phyloP scores from a whole-genome alignment of 2,797 vertebrate genomes.

The Lepus townsendii region DNA sequence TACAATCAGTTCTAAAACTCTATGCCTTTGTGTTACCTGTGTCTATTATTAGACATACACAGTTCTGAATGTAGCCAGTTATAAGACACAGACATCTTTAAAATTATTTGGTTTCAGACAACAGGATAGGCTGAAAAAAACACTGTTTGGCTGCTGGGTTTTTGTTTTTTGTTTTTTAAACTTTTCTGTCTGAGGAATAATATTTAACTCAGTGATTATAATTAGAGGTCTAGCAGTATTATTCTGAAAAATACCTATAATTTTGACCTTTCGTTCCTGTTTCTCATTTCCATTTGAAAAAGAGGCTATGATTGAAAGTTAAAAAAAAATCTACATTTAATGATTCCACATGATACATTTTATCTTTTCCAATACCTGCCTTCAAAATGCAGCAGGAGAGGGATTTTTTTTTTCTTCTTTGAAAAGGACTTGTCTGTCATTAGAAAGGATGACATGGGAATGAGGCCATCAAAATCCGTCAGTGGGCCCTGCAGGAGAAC shows the following conservation, averaged over 20 bases:
- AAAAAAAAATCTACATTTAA: not conserved
- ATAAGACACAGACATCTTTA: not conserved
- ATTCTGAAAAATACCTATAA: conserved; percentile 53
- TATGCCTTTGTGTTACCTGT: not conserved
- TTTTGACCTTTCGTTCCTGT: conserved; percentile 66
- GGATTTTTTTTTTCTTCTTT: not conserved
- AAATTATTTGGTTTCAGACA: conserved; percentile 45
- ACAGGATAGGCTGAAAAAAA: not conserved
- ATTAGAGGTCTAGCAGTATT: conserved; percentile 36
- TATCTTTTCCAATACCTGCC: not conserved
- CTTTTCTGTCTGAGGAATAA: conserved; percentile 58
- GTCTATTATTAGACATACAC: not conserved
- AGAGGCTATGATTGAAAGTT: conserved; percentile 16
- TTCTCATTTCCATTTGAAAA: conserved; percentile 64
- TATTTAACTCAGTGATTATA: conserved; percentile 64
- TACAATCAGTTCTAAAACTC: not conserved
- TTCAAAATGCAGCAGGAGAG: conserved; percentile 1
- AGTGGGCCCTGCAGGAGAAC: not conserved
- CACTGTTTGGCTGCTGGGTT: not conserved
- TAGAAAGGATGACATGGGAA: not conserved
- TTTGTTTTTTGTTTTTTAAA: not conserved
- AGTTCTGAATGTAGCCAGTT: not conserved
- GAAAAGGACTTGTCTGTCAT: not conserved
- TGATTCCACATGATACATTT: conserved; percentile 12
- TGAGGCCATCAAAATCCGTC: not conserved